phyloP scores from a whole-genome alignment of 2,113 vertebrate species.

The Raja brachyura region DNA sequence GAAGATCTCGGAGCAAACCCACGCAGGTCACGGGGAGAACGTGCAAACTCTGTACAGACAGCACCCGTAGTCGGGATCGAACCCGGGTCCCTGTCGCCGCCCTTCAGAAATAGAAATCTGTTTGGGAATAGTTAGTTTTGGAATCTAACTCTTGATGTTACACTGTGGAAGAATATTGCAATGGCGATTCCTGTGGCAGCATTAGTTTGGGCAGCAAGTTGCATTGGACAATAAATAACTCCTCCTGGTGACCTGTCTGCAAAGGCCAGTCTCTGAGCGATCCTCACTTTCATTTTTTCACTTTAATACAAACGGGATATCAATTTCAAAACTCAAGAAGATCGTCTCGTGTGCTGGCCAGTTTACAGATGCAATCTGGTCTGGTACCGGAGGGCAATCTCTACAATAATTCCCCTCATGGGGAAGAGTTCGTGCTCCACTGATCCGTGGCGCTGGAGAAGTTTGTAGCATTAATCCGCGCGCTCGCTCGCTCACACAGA shows the following conservation, averaged over 20 bases:
- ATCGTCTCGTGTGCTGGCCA: background rate
- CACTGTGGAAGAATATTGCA: background rate
- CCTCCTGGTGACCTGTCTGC: background rate
- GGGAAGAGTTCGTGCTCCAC: background rate
- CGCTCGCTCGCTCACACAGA: background rate
- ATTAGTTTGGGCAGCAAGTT: background rate
- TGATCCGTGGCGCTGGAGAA: background rate
- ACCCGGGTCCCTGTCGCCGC: too few species aligned
- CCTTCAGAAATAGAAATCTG: background rate
- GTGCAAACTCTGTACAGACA: too few species aligned
- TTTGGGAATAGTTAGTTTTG: background rate
- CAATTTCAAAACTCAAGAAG: background rate
- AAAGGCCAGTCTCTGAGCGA: background rate
- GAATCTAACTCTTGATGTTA: background rate
- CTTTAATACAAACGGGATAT: background rate
- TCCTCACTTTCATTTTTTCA: background rate
- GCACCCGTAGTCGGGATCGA: too few species aligned
- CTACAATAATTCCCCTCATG: background rate
- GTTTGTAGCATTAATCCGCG: background rate
- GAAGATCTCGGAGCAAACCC: too few species aligned
- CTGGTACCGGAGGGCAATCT: background rate
- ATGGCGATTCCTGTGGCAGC: background rate
- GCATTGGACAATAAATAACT: background rate
- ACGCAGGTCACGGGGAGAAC: too few species aligned
- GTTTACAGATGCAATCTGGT: background rate